A percentile compares a stretch with the other conserved stretches of the same genome.
These are phyloP conservation scores for Laothoe populi DNA, from an alignment of 2,888 invertebrate species.

Conservation along the genomic window DNA sequence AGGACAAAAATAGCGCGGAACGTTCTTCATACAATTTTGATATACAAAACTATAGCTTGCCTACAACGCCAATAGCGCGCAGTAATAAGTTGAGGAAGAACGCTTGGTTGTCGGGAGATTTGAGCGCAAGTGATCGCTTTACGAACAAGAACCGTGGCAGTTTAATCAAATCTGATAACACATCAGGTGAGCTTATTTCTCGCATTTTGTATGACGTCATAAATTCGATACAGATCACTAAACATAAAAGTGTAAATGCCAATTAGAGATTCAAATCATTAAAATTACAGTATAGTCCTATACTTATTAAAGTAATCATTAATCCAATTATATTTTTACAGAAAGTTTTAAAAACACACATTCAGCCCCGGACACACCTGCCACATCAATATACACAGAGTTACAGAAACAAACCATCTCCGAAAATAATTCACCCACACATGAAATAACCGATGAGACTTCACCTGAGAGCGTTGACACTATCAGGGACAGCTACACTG, in stretches of 20 bases:
- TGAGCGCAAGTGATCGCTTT: slow-evolving; percentile 47
- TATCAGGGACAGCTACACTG: slow-evolving; percentile 53
- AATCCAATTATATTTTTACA: slow-evolving; percentile 16
- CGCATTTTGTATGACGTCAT: neutral
- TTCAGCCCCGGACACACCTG: slow-evolving; percentile 45
- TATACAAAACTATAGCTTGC: slow-evolving; percentile 78
- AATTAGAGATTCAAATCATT: no score
- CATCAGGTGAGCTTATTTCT: slow-evolving; percentile 42
- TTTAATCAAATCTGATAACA: slow-evolving; percentile 38
- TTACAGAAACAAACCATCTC: slow-evolving; percentile 40
- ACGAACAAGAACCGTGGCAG: slow-evolving; percentile 39
- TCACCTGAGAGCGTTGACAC: slow-evolving; percentile 54
- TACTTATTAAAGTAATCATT: neutral
- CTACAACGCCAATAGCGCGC: slow-evolving; percentile 81
- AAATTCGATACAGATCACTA: neutral
- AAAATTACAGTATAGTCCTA: no score
- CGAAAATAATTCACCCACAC: slow-evolving; percentile 39
- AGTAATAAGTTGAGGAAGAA: slow-evolving; percentile 82
- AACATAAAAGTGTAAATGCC: slow-evolving; percentile 33
- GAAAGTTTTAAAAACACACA: slow-evolving; percentile 47
- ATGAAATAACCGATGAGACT: slow-evolving; percentile 38
- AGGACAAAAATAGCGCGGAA: slow-evolving; percentile 53
- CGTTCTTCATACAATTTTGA: slow-evolving; percentile 77
- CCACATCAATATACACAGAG: slow-evolving; percentile 44
- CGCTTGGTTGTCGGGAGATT: slow-evolving; percentile 81